Base-by-base conservation (phyloP, 2,888 invertebrate genomes). In the Apotomis betuletana region DNA sequence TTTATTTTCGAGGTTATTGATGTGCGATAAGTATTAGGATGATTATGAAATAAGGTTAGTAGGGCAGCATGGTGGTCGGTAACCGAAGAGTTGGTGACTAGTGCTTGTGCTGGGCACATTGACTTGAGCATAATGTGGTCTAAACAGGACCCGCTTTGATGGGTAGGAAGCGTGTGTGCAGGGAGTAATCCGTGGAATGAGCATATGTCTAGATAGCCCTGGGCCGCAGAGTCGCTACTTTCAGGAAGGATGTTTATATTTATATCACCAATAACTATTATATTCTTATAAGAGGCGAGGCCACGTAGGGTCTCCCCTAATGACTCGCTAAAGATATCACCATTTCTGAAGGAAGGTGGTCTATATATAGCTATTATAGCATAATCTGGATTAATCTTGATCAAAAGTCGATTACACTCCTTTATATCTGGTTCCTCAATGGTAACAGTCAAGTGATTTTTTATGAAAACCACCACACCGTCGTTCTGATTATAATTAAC, bases 361-460 rank as follows among this genome's bases (percentile, higher is more conserved):
- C 58, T 58, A 41, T 58, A 58, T n/a, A 58, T 12, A 27, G 58
- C 58, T 12, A 58, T 38, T 58, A 58, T n/a, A 12, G 58, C 58
- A 38, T 12, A 58, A 38, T 58, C 58, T 8, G 58, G 5, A 12
- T 41, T 41, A 41, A 38, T 38, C 38, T 58, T 58, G 38, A 58
- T 58, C n/a, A 58, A n/a, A 0, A 58, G 36, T 4, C 58, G 38
- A 12, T 58, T 58, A 41, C 58, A 58, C 3, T 58, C 58, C 12
- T 38, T n/a, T 58, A 58, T 41, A 38, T 38, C 12, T n/a, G n/a
- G 58, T 12, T 41, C 58, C 8, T 13, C 13, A 6, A 54, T 13
- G 54, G 54, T 54, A 13, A 13, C 15, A 13, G 5, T 54, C 5
- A 54, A 13, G 8, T 13, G 5, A 54, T 8, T 54, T 6, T 8